These are phyloP conservation scores for Elephas maximus DNA, from an alignment of 2,113 vertebrate genomes.

Conservation along the genomic window DNA sequence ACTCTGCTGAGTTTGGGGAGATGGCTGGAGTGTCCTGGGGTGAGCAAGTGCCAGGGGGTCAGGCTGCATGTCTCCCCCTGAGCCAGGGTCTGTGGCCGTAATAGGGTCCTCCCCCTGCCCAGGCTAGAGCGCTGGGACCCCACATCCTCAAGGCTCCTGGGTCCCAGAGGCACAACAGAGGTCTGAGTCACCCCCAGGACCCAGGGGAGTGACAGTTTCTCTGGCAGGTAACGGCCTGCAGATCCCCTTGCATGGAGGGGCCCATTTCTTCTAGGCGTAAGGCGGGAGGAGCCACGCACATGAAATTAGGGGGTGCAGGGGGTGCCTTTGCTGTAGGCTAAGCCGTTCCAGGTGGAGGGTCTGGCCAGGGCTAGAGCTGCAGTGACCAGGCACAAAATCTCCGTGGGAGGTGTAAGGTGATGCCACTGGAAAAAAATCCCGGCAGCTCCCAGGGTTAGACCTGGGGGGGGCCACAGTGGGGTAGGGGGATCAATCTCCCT, in stretches of 20 bases:
- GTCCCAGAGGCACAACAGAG: background rate
- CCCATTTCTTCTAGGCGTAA: background rate
- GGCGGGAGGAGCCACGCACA: background rate
- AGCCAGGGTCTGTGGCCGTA: background rate
- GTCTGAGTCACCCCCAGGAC: background rate
- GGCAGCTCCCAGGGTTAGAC: background rate
- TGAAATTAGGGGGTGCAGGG: background rate
- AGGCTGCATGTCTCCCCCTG: no score
- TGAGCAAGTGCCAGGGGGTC: background rate
- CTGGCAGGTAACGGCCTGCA: background rate
- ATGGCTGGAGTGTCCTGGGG: background rate
- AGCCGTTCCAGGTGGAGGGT: fast-evolving
- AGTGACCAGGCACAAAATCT: background rate
- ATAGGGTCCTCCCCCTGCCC: background rate
- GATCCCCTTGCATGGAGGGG: fast-evolving
- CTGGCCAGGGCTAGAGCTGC: background rate
- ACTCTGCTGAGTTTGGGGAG: background rate
- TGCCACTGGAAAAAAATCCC: background rate
- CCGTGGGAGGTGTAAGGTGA: background rate
- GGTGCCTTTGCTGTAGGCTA: background rate
- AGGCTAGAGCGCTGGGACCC: background rate
- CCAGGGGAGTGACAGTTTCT: no score
- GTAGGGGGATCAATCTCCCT: fast-evolving
- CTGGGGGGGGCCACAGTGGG: fast-evolving
- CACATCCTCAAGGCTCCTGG: background rate